Evolutionary conservation across 2,113 vertebrate genomes (phyloP), one percentile per base, ranked within the genome.

Genomic region (Pontoporia blainvillei): DNA sequence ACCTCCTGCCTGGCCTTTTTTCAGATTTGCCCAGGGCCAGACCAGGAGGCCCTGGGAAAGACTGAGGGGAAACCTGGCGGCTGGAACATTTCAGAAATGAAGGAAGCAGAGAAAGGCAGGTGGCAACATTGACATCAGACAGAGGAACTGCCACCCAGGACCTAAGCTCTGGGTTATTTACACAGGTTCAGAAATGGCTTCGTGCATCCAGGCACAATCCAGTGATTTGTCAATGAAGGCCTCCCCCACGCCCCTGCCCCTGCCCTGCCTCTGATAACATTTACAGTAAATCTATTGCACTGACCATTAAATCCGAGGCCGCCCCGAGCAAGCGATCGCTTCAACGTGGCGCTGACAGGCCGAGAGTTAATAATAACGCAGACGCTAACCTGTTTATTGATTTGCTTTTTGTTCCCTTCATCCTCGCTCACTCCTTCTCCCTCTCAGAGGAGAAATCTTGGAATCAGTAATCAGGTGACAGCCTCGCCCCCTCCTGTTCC

Each of bases 321-420:
- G 98, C 98, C 98, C 98, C 97, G 95, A 98, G 98, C 98, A 97
- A 99, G 98, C 98, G 98, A 99, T 98, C 83, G 98, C 98, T 98
- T 98, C 98, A 98, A 97, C 98, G 98, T 98, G 98, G 98, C 93
- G 98, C 98, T 99, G 99, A 99, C 98, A 98, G 98, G 97, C 96
- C 1, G 64, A 91, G 98, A 98, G 98, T 99, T 99, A 99, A 99
- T 99, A 99, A 99, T 98, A 98, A 98, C 97, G 98, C 98, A 96
- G 98, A 99, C 97, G 98, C 98, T 99, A 99, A 99, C 99, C 98
- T 99, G 98, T 98, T 99, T 99, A 99, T 99, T 98, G 98, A 99
- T 99, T 99, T 98, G 98, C 98, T 99, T 99, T 99, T 99, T 99
- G 98, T 99, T 98, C 98, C 98, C 98, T 99, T 99, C 98, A 98